phyloP scores from a whole-genome alignment of 1,140 invertebrate species.

The Eupeodes corollae region DNA sequence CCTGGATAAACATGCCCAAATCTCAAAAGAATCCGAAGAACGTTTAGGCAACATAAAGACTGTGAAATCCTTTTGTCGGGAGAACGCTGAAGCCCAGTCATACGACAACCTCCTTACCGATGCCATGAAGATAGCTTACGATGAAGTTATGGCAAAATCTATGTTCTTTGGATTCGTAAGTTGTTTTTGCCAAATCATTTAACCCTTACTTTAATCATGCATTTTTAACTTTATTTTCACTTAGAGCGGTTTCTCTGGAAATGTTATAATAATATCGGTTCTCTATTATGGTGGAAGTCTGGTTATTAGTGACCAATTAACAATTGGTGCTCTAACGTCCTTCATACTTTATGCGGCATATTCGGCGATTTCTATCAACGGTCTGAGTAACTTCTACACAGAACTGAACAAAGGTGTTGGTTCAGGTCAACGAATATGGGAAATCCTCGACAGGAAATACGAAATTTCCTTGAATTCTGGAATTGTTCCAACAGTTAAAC shows the following conservation, averaged over 20 bases:
- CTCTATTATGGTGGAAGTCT: slow-evolving; percentile 87
- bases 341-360: slow-evolving; percentile 90
- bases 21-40: slow-evolving; percentile 84
- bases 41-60: slow-evolving; percentile 87
- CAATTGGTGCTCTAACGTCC: slow-evolving; percentile 80
- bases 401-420: slow-evolving; percentile 89
- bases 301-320: slow-evolving; percentile 69
- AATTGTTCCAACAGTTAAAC: slow-evolving; percentile 23
- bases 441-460: slow-evolving; percentile 74
- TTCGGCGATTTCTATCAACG: slow-evolving; percentile 77
- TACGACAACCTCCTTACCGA: slow-evolving; percentile 62
- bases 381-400: slow-evolving; percentile 80
- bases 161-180: slow-evolving; percentile 86
- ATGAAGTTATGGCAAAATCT: slow-evolving; percentile 75
- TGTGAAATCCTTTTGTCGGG: slow-evolving; percentile 85
- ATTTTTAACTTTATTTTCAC: slow-evolving; percentile 22
- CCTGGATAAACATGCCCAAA: slow-evolving; percentile 69
- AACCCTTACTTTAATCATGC: background rate
- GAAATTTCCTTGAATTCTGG: slow-evolving; percentile 56
- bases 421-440: slow-evolving; percentile 77
- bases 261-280: slow-evolving; percentile 81
- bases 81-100: slow-evolving; percentile 58
- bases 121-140: slow-evolving; percentile 69
- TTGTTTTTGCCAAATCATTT: slow-evolving; percentile 5
- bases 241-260: slow-evolving; percentile 85